Evolutionary conservation across 2,113 vertebrate species (phyloP).

Genomic region (Galeopterus variegatus): DNA sequence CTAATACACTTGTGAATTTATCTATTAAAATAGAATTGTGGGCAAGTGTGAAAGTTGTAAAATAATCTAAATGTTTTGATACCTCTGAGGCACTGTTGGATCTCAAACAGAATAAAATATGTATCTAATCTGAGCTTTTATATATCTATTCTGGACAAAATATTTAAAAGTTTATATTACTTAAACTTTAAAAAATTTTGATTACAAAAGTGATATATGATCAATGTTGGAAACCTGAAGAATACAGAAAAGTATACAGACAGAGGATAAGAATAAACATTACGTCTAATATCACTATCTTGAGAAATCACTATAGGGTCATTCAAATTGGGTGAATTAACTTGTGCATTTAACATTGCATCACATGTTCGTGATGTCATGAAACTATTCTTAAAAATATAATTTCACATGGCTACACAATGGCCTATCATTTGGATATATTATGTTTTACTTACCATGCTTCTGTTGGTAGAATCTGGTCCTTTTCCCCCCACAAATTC

Average conservation of each 20-base stretch:
- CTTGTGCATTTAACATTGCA: background rate
- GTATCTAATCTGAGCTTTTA: background rate
- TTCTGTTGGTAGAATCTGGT: background rate
- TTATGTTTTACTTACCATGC: background rate
- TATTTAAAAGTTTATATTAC: background rate
- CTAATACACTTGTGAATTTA: background rate
- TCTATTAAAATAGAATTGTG: background rate
- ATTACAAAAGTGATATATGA: background rate
- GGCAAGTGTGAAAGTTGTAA: background rate
- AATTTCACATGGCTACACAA: background rate
- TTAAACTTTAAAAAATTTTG: background rate
- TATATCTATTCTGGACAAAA: background rate
- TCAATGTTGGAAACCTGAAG: background rate
- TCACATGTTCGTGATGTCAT: background rate
- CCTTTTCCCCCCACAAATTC: background rate
- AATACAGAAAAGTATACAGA: background rate
- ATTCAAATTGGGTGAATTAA: background rate
- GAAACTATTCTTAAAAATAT: background rate
- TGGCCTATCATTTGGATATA: fast-evolving
- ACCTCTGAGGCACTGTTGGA: background rate
- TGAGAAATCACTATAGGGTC: background rate
- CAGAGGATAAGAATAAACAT: background rate
- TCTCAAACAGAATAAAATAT: background rate
- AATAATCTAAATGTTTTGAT: background rate
- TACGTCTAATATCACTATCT: background rate